These are phyloP conservation scores for Palaemon carinicauda DNA, from an alignment of 1,140 invertebrate species.

Conservation along the genomic window DNA sequence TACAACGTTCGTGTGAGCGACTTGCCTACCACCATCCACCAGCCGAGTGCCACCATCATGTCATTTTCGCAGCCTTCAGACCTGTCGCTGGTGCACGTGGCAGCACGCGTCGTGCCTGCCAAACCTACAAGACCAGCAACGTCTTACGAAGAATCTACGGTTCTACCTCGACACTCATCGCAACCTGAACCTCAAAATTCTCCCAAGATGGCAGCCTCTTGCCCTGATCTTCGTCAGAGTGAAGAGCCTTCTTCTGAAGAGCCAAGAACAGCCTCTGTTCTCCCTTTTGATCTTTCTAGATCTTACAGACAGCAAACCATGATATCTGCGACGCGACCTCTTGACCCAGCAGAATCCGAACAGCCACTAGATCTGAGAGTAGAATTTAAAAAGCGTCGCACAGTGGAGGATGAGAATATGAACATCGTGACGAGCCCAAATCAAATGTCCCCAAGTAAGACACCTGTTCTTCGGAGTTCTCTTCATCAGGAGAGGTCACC, in stretches of 20 bases:
- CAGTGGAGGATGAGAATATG: conserved; percentile 47
- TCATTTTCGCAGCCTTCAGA: no score
- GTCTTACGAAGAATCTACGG: not conserved
- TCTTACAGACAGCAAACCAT: not conserved
- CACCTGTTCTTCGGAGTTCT: not conserved
- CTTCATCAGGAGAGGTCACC: not conserved
- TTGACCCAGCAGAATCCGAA: conserved; percentile 20
- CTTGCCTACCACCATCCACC: no score
- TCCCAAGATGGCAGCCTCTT: not conserved
- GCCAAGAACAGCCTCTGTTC: conserved; percentile 22
- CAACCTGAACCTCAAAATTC: not conserved
- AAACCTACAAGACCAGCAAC: not conserved
- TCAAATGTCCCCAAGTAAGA: not conserved
- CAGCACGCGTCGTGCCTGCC: not conserved
- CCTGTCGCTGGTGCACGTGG: not conserved
- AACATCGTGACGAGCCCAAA: not conserved
- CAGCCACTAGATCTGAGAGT: conserved; percentile 60
- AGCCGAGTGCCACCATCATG: no score
- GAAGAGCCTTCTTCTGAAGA: not conserved
- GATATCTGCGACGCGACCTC: conserved; percentile 25
- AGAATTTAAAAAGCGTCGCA: conserved; percentile 44
- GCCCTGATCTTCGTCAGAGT: not conserved
- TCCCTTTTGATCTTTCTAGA: conserved; percentile 53
- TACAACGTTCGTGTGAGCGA: no score
- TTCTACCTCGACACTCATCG: not conserved